Evolutionary conservation across 2,888 invertebrate species (phyloP).

Genomic region (Lapara coniferarum): DNA sequence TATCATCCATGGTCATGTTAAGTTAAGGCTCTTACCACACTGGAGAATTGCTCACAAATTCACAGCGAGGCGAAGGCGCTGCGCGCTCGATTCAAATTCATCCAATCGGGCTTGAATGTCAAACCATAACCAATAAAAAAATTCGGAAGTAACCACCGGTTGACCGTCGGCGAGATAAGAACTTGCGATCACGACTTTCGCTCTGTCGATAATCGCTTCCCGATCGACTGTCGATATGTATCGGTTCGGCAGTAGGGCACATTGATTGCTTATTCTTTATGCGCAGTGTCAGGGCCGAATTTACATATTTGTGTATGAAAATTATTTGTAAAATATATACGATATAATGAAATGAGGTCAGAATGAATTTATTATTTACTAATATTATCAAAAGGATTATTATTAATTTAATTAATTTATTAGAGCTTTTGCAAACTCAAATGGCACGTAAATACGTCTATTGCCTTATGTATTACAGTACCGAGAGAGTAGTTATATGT

Average conservation of each 20-base stretch:
- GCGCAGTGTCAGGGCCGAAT: constrained; percentile 5
- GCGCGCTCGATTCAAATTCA: neutral
- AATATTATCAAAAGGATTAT: too few relatives aligned
- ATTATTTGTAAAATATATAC: neutral
- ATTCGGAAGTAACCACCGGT: constrained; percentile 31
- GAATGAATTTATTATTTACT: too few relatives aligned
- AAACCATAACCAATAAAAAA: neutral
- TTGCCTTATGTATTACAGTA: too few relatives aligned
- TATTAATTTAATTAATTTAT: too few relatives aligned
- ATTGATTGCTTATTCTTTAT: constrained; percentile 16
- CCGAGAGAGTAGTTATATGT: too few relatives aligned
- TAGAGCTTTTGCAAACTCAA: too few relatives aligned
- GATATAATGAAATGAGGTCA: too few relatives aligned
- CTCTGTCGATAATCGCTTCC: constrained; percentile 41
- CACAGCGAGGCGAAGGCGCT: too few relatives aligned
- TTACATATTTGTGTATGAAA: neutral
- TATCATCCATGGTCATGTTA: too few relatives aligned
- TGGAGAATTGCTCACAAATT: too few relatives aligned
- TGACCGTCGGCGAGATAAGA: constrained; percentile 39
- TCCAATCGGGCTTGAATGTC: neutral
- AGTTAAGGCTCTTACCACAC: too few relatives aligned
- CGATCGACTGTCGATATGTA: constrained; percentile 41
- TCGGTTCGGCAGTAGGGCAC: constrained; percentile 32
- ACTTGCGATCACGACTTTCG: constrained; percentile 34
- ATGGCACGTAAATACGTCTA: too few relatives aligned